Conservation (phyloP, 2,113 vertebrate species). For the Ammodramus savannarum region DNA sequence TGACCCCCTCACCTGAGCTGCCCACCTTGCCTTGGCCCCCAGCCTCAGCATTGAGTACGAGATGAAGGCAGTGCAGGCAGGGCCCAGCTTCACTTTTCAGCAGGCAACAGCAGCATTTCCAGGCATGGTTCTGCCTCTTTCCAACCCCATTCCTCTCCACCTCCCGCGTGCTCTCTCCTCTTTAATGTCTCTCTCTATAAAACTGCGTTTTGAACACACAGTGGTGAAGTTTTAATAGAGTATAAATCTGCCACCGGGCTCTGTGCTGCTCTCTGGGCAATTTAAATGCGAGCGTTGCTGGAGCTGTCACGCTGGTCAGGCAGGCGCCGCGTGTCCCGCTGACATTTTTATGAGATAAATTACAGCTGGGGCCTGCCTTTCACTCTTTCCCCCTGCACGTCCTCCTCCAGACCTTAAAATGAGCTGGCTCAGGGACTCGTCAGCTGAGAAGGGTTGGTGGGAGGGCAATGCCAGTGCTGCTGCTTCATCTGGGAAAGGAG, state of each 20-base stretch:
- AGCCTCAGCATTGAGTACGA: constrained; percentile 87
- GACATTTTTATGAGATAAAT: constrained; percentile 51
- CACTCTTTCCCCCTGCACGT: neutral
- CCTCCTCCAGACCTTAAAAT: neutral
- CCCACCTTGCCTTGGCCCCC: neutral
- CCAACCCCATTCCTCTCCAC: neutral
- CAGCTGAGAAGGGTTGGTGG: neutral
- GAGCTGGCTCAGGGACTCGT: neutral
- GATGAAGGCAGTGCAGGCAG: constrained; percentile 35
- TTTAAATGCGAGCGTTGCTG: constrained; percentile 28
- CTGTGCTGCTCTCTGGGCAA: constrained; percentile 36
- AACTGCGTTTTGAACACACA: constrained; percentile 42
- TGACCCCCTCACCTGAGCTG: neutral
- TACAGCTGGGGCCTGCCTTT: neutral
- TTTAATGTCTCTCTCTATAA: constrained; percentile 32
- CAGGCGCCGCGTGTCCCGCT: neutral
- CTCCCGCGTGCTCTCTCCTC: neutral
- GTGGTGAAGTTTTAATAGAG: constrained; percentile 55
- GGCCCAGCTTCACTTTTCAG: neutral
- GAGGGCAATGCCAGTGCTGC: accelerated
- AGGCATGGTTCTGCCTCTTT: neutral
- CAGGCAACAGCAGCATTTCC: neutral
- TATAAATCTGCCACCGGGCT: constrained; percentile 48
- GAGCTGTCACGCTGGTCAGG: constrained; percentile 22
- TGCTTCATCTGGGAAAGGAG: accelerated